Conservation (phyloP, 2,888 invertebrate species). For the Cyaniris semiargus region DNA sequence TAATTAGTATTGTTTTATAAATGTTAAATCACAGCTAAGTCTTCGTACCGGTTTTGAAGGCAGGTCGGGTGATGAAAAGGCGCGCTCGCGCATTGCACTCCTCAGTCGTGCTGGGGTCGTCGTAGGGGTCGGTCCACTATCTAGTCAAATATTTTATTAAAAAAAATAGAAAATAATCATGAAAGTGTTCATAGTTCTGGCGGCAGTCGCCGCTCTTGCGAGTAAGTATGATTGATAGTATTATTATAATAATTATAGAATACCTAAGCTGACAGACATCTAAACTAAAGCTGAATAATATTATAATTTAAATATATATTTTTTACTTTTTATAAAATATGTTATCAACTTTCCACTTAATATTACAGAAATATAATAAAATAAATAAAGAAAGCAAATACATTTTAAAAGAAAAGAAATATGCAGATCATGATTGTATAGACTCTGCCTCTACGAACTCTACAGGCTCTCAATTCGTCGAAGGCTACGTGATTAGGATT, state of each 20-base stretch:
- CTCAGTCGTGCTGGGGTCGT: constrained; percentile 75
- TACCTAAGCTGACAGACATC: neutral
- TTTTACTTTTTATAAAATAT: no score
- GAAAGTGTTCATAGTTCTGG: constrained; percentile 77
- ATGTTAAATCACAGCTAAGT: constrained; percentile 67
- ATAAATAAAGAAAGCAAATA: neutral
- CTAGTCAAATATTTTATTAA: constrained; percentile 69
- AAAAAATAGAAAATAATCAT: constrained; percentile 67
- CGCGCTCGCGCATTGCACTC: constrained; percentile 63
- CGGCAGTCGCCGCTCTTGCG: constrained; percentile 70
- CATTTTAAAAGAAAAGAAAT: neutral
- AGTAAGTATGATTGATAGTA: constrained; percentile 59
- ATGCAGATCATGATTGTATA: neutral
- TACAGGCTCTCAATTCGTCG: neutral
- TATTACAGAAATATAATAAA: neutral
- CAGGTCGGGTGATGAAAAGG: constrained; percentile 73
- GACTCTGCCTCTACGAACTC: neutral
- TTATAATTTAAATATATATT: neutral
- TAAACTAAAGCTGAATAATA: neutral
- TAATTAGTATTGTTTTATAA: constrained; percentile 63
- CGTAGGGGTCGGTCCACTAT: constrained; percentile 70
- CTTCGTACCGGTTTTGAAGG: constrained; percentile 71
- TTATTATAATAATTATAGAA: neutral
- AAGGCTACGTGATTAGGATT: neutral
- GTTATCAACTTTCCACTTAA: neutral